Conservation (phyloP, 2,113 vertebrate genomes). For the Colius striatus region DNA sequence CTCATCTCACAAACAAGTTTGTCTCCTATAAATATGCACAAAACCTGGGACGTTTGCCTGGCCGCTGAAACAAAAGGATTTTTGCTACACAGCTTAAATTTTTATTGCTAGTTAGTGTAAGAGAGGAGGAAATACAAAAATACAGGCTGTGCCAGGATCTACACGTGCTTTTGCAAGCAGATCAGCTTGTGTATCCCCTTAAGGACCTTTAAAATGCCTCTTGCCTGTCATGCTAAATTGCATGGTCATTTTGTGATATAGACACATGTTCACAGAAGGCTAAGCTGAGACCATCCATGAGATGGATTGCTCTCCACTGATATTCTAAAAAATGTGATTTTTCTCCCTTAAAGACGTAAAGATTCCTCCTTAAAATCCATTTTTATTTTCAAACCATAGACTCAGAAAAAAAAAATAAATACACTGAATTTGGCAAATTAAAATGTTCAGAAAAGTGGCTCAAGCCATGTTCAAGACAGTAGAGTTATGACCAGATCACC, state of each 20-base stretch:
- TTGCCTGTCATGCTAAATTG: neutral
- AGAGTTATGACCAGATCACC: neutral
- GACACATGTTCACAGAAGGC: neutral
- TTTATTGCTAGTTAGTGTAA: conserved; percentile 3
- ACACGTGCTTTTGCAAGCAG: neutral
- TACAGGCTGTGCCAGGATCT: neutral
- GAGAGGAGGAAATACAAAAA: neutral
- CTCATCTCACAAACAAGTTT: neutral
- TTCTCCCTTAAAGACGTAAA: neutral
- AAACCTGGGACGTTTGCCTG: neutral
- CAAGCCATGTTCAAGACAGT: neutral
- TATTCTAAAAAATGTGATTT: neutral
- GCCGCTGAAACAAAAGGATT: neutral
- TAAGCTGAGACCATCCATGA: neutral
- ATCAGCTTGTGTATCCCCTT: neutral
- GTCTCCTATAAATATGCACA: conserved; percentile 6
- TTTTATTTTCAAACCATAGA: neutral
- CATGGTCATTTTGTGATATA: neutral
- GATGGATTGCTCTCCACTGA: neutral
- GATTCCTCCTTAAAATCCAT: neutral
- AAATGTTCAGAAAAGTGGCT: neutral
- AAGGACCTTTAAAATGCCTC: conserved; percentile 6
- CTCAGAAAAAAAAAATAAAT: neutral
- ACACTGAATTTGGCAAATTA: accelerated
- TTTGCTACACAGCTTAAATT: neutral